phyloP scores from a whole-genome alignment of 2,797 vertebrate species.

The Premnoplex brunnescens region DNA sequence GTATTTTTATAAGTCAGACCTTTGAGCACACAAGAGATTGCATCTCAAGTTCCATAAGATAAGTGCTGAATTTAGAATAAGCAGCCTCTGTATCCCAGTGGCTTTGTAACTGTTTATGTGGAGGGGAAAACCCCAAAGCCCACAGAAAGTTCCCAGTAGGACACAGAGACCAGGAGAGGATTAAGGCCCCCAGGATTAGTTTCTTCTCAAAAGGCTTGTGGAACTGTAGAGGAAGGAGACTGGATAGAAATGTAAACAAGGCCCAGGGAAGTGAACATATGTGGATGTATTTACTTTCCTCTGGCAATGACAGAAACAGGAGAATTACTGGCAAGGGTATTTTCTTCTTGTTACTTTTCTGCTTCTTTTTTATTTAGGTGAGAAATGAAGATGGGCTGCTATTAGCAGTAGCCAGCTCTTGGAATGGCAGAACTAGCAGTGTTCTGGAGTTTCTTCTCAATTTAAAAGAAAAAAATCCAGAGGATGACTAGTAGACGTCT shows the following conservation, averaged over 20 bases:
- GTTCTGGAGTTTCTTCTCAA: not conserved
- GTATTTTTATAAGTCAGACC: not conserved
- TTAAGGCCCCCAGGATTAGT: not conserved
- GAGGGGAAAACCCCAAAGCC: not conserved
- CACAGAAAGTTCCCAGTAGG: not conserved
- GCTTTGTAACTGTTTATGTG: not conserved
- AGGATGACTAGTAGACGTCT: not conserved
- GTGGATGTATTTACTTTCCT: not conserved
- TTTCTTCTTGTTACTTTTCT: not conserved
- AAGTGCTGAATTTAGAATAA: not conserved
- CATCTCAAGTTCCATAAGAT: not conserved
- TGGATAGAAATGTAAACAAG: not conserved
- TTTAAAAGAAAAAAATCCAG: not conserved
- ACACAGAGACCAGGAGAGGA: not conserved
- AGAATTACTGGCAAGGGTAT: not conserved
- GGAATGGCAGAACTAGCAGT: not conserved
- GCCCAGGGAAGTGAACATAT: not conserved
- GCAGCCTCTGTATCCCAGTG: not conserved
- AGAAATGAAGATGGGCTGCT: not conserved
- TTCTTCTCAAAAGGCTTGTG: not conserved
- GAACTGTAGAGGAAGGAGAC: not conserved
- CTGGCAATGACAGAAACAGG: not conserved
- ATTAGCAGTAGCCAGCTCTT: not conserved
- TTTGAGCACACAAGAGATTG: not conserved
- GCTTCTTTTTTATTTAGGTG: not conserved